Percentiles rank a stretch among this genome's conserved stretches.
Evolutionary conservation across 2,113 vertebrate genomes (phyloP).

Genomic region (Gopherus flavomarginatus): DNA sequence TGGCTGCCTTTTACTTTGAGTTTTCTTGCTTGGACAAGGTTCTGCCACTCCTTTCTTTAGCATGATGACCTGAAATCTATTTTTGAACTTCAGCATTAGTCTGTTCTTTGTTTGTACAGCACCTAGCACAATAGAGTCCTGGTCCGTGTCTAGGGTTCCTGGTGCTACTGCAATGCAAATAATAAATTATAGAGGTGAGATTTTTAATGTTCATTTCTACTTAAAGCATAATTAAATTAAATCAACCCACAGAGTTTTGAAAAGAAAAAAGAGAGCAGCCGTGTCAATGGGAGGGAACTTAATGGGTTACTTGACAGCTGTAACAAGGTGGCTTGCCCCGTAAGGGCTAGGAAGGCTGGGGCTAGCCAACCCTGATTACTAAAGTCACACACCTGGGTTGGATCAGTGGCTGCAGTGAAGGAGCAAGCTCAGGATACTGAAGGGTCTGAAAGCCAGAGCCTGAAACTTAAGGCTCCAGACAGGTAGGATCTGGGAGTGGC

Average conservation of each 20-base stretch:
- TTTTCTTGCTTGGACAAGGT: background rate
- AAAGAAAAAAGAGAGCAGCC: background rate
- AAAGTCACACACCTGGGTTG: background rate
- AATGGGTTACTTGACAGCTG: background rate
- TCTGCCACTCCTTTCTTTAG: background rate
- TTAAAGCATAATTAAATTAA: background rate
- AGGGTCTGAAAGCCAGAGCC: background rate
- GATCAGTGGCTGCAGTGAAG: background rate
- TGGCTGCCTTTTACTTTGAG: background rate
- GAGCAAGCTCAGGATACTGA: background rate
- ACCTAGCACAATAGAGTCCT: background rate
- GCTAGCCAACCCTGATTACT: background rate
- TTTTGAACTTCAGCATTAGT: background rate
- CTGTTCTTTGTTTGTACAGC: fast-evolving
- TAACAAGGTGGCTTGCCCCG: background rate
- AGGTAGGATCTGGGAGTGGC: background rate
- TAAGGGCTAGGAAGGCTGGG: background rate
- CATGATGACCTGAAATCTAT: background rate
- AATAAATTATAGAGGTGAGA: background rate
- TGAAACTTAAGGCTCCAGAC: background rate
- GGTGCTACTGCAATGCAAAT: background rate
- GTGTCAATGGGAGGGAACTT: background rate
- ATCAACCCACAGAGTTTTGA: background rate
- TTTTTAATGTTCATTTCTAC: background rate
- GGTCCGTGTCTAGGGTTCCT: background rate